Conservation (phyloP, 2,113 vertebrate species). For the Orcinus orca region DNA sequence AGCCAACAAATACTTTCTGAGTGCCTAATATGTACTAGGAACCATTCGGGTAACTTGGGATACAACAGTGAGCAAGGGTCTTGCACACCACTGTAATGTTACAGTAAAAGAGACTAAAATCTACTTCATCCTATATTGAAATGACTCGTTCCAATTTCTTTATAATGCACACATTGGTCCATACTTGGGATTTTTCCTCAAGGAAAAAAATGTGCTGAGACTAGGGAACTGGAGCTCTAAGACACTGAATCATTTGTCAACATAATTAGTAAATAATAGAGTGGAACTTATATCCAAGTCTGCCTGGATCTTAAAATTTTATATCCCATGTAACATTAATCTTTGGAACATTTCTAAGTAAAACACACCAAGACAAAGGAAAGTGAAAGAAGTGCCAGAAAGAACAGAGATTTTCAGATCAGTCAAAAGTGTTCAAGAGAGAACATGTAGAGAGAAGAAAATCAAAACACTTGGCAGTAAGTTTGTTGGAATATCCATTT, state of each 20-base stretch:
- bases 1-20: not conserved
- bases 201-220: not conserved
- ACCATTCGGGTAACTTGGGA: not conserved
- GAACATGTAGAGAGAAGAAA: not conserved
- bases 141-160: not conserved
- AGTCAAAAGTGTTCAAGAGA: not conserved
- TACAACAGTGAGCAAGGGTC: not conserved
- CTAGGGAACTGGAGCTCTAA: not conserved
- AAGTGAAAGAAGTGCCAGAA: not conserved
- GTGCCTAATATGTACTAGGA: not conserved
- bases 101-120: not conserved
- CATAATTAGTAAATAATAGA: conserved; percentile 13
- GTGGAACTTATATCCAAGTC: not conserved
- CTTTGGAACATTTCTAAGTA: not conserved
- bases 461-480: not conserved
- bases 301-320: not conserved
- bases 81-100: not conserved
- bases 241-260: not conserved
- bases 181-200: not conserved
- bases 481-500: not conserved
- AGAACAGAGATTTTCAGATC: not conserved
- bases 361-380: not conserved
- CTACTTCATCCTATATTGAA: not conserved
- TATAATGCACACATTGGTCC: not conserved
- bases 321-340: not conserved